These are phyloP conservation scores for Echeneis naucrates DNA, from an alignment of 2,797 vertebrate genomes.

Conservation along the genomic window DNA sequence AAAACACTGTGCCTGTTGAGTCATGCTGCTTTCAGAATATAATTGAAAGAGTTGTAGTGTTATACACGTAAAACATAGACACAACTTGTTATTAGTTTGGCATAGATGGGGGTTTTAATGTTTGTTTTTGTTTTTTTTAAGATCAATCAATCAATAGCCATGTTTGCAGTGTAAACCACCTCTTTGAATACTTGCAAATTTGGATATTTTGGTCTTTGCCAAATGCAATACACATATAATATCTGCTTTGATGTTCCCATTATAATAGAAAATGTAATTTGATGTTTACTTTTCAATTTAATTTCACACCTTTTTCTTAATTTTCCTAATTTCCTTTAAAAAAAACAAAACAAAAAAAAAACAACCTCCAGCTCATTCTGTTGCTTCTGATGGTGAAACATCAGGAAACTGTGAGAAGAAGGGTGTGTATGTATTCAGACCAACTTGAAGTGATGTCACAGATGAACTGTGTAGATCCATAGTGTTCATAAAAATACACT, in stretches of 20 bases:
- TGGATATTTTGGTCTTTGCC: conserved; percentile 27
- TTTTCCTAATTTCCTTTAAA: no score
- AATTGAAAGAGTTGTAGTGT: neutral
- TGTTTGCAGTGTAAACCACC: conserved; percentile 16
- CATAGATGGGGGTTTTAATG: no score
- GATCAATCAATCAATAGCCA: conserved; percentile 27
- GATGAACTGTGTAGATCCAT: neutral
- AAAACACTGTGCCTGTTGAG: neutral
- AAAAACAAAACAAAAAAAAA: no score
- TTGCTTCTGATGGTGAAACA: conserved; percentile 5
- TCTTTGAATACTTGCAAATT: conserved; percentile 57
- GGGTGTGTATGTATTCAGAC: conserved; percentile 2
- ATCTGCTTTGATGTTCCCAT: no score
- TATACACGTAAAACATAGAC: neutral
- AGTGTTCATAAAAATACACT: neutral
- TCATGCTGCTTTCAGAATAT: neutral
- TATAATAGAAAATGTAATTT: conserved; percentile 14
- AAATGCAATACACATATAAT: conserved; percentile 36
- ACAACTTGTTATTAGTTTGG: neutral
- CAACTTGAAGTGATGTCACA: neutral
- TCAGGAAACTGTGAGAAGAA: neutral
- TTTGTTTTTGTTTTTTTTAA: no score
- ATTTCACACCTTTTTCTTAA: neutral
- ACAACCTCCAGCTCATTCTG: neutral
- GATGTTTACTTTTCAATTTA: conserved; percentile 3